These are phyloP conservation scores for Muschampia plurimacula DNA, from an alignment of 2,888 invertebrate genomes.

Conservation along the genomic window DNA sequence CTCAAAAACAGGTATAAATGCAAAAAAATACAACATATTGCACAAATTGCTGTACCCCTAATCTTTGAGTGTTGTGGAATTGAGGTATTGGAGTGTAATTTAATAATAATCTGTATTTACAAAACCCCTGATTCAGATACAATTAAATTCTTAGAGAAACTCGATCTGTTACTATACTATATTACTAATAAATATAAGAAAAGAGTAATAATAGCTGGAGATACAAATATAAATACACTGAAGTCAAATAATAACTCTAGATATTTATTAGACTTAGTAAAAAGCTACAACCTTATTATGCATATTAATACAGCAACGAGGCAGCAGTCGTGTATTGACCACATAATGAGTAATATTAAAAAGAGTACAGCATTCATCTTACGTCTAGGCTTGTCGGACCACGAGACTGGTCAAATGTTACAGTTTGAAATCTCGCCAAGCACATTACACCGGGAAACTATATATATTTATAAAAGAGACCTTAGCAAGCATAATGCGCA, in stretches of 20 bases:
- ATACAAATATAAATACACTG: constrained; percentile 16
- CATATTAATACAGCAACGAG: constrained; percentile 38
- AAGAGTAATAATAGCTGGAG: constrained; percentile 9
- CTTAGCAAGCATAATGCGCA: not conserved
- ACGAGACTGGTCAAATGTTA: constrained; percentile 16
- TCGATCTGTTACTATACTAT: not conserved
- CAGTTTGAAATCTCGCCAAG: not conserved
- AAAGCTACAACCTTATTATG: constrained; percentile 30
- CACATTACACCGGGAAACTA: not conserved
- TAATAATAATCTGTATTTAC: constrained; percentile 19
- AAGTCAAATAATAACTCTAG: constrained; percentile 1
- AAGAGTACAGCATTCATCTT: not conserved
- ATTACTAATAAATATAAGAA: constrained; percentile 2
- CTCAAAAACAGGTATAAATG: constrained; percentile 13
- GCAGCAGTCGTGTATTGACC: constrained; percentile 38
- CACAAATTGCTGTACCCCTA: not conserved
- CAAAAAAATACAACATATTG: not conserved
- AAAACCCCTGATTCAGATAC: constrained; percentile 1
- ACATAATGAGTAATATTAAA: constrained; percentile 31
- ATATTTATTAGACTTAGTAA: constrained; percentile 8
- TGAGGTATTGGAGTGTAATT: not conserved
- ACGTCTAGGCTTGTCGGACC: constrained; percentile 7
- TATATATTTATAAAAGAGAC: constrained; percentile 16
- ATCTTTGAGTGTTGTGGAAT: constrained; percentile 21
- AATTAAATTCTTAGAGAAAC: not conserved